A percentile compares a stretch with the other conserved stretches of the same genome.
Conservation (phyloP, 2,797 vertebrate species). For the Rhinella marina region DNA sequence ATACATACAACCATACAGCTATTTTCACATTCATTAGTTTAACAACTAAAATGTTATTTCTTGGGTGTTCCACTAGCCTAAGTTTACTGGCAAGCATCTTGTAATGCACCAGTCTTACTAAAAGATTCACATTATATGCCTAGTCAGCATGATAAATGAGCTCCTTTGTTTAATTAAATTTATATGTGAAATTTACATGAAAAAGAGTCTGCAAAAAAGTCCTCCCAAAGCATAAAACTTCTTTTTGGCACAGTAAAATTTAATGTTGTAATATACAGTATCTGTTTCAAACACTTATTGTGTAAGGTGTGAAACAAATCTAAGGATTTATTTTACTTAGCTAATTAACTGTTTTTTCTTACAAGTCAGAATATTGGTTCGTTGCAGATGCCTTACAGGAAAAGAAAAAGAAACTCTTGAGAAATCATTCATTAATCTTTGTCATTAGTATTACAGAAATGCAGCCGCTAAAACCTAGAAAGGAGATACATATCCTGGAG, state of each 20-base stretch:
- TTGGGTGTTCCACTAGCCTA: too few species aligned
- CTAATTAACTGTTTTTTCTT: not conserved
- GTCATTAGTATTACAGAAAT: constrained; percentile 26
- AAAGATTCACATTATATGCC: too few species aligned
- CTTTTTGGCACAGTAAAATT: not conserved
- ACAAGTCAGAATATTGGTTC: not conserved
- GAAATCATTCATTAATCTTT: constrained; percentile 34
- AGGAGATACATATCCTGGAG: not conserved
- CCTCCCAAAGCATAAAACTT: not conserved
- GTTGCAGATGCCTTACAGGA: constrained; percentile 30
- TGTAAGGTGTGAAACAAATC: not conserved
- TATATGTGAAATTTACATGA: not conserved
- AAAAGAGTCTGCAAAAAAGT: not conserved
- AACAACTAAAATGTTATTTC: too few species aligned
- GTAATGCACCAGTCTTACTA: too few species aligned
- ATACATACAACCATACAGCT: too few species aligned
- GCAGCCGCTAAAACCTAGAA: not conserved
- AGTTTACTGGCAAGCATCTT: too few species aligned
- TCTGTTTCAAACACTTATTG: not conserved
- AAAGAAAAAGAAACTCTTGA: constrained; percentile 3
- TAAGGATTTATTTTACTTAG: not conserved
- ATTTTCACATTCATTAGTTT: too few species aligned
- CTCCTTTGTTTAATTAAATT: not conserved
- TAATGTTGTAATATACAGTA: not conserved
- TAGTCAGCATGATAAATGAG: not conserved